phyloP scores from a whole-genome alignment of 2,797 vertebrate genomes.

The Amazonetta brasiliensis region DNA sequence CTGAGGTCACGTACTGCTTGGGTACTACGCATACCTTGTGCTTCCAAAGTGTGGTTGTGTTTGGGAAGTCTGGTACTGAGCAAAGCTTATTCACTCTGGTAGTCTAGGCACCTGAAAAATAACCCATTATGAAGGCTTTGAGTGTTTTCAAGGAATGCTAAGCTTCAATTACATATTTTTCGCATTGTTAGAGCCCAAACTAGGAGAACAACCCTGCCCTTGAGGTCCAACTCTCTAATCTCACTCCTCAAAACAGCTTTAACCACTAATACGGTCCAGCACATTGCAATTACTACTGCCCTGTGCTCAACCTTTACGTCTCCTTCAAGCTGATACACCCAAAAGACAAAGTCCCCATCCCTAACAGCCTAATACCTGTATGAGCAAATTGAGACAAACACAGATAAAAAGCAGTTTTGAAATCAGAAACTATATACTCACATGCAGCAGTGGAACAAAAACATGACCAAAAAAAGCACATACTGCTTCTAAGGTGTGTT shows the following conservation, averaged over 20 bases:
- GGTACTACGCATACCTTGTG: neutral
- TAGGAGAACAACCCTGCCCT: neutral
- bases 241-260: neutral
- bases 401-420: neutral
- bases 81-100: neutral
- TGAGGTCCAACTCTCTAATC: neutral
- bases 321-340: neutral
- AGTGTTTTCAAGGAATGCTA: neutral
- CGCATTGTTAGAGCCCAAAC: neutral
- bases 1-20: neutral
- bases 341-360: neutral
- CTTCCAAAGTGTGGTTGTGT: neutral
- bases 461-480: fast-evolving
- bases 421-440: neutral
- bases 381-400: neutral
- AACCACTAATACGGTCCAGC: neutral
- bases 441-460: neutral
- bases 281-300: neutral
- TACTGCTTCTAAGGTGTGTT: neutral
- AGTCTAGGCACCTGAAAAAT: neutral
- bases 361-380: neutral
- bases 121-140: neutral
- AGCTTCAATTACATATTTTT: neutral
- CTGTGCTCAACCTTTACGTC: neutral
- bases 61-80: neutral